A percentile compares a stretch with the other conserved stretches of the same genome.
These are phyloP conservation scores for Lycodopsis pacificus DNA, from an alignment of 2,797 vertebrate genomes.

Conservation along the genomic window DNA sequence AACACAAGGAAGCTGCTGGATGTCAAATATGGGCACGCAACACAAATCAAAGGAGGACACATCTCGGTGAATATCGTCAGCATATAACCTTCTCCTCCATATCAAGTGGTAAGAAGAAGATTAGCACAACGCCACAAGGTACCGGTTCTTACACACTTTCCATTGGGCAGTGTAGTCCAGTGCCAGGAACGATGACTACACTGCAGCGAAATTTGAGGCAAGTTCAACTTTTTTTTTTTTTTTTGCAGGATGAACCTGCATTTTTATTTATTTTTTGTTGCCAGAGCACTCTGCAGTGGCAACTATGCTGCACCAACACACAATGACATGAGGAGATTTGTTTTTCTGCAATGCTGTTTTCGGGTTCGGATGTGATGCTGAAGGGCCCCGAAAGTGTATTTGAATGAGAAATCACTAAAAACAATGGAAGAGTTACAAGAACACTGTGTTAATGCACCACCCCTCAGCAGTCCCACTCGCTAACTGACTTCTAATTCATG, in stretches of 20 bases:
- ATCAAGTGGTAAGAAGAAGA: not conserved
- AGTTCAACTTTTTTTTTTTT: too few species aligned
- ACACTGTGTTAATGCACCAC: slow-evolving; percentile 4
- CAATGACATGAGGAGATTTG: too few species aligned
- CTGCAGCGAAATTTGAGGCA: too few species aligned
- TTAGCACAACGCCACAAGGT: not conserved
- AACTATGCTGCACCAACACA: too few species aligned
- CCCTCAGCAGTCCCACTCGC: not conserved
- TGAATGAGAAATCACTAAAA: slow-evolving; percentile 18
- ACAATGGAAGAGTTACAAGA: not conserved
- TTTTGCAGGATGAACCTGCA: too few species aligned
- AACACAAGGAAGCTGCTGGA: not conserved
- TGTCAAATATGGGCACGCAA: not conserved
- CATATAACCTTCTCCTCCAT: not conserved
- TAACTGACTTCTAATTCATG: slow-evolving; percentile 22
- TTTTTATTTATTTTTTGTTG: too few species aligned
- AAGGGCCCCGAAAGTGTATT: not conserved
- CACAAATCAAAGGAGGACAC: not conserved
- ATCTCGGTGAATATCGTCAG: not conserved
- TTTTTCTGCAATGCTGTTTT: not conserved
- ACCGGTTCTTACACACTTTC: too few species aligned
- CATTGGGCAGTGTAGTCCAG: too few species aligned
- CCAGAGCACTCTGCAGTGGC: too few species aligned
- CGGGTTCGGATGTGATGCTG: not conserved
- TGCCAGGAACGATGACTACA: too few species aligned